A percentile compares a stretch with the other conserved stretches of the same genome.
These are phyloP conservation scores for Apodemus speciosus DNA, from an alignment of 2,113 vertebrate species.

Conservation along the genomic window DNA sequence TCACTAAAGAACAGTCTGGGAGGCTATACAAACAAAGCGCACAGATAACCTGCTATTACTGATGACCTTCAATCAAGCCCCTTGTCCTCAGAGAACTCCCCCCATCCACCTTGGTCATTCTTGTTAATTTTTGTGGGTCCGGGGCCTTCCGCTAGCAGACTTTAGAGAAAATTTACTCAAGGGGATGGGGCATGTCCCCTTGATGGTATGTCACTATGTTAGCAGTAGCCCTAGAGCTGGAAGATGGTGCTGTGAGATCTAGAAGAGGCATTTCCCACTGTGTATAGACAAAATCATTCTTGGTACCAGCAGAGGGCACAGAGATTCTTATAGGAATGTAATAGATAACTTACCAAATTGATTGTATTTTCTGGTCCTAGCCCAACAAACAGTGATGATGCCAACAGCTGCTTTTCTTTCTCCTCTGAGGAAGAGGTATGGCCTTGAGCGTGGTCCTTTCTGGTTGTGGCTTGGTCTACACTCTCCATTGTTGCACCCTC, in stretches of 20 bases:
- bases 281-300: not conserved
- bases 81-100: not conserved
- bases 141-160: not conserved
- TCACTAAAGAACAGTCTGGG: not conserved
- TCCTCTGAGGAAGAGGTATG: constrained; percentile 82
- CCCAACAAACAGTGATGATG: constrained; percentile 94
- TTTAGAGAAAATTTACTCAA: constrained; percentile 3
- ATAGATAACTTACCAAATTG: constrained; percentile 88
- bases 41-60: not conserved
- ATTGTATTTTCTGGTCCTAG: constrained; percentile 87
- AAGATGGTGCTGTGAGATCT: not conserved
- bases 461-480: constrained; percentile 47
- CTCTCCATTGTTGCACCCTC: constrained; percentile 76
- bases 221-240: not conserved
- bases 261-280: not conserved
- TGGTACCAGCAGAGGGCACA: not conserved
- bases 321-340: constrained; percentile 1
- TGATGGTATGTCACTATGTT: not conserved
- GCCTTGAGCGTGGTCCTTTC: constrained; percentile 60
- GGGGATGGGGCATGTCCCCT: not conserved
- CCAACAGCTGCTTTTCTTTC: constrained; percentile 92
- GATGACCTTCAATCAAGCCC: not conserved
- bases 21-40: not conserved
- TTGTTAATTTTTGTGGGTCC: not conserved
- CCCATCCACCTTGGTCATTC: not conserved